A percentile compares a stretch with the other conserved stretches of the same genome.
Evolutionary conservation across 2,888 invertebrate species (phyloP).

Genomic region (Amphipyra tragopoginis): DNA sequence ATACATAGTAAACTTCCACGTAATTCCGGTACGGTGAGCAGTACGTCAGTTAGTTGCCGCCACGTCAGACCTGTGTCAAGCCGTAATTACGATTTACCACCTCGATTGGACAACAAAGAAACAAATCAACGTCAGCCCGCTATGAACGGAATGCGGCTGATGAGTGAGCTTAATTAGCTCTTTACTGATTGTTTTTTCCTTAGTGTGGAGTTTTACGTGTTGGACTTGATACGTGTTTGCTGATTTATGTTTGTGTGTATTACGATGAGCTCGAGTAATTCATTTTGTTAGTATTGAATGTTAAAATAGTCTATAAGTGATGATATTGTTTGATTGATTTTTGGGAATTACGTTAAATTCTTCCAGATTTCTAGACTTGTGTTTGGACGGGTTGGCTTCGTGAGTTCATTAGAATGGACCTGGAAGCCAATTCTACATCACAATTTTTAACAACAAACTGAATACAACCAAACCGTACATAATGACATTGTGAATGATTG

Average conservation of each 20-base stretch:
- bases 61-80: slow-evolving; percentile 73
- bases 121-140: slow-evolving; percentile 69
- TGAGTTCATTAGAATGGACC: too few species aligned
- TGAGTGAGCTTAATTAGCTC: slow-evolving; percentile 50
- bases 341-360: too few species aligned
- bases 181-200: slow-evolving; percentile 55
- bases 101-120: slow-evolving; percentile 69
- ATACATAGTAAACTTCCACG: slow-evolving; percentile 16
- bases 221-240: slow-evolving; percentile 9
- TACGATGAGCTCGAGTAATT: not conserved
- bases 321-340: too few species aligned
- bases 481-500: too few species aligned
- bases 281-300: not conserved
- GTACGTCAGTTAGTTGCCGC: slow-evolving; percentile 44
- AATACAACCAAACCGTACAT: too few species aligned
- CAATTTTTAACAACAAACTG: too few species aligned
- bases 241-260: not conserved
- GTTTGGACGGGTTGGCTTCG: too few species aligned
- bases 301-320: too few species aligned
- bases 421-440: too few species aligned
- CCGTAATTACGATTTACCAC: slow-evolving; percentile 77
- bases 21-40: slow-evolving; percentile 7
- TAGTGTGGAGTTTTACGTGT: slow-evolving; percentile 18
- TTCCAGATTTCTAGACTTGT: too few species aligned
- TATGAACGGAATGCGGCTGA: slow-evolving; percentile 45